Base-by-base conservation (phyloP, 1,140 invertebrate genomes). In the Proales similis region DNA sequence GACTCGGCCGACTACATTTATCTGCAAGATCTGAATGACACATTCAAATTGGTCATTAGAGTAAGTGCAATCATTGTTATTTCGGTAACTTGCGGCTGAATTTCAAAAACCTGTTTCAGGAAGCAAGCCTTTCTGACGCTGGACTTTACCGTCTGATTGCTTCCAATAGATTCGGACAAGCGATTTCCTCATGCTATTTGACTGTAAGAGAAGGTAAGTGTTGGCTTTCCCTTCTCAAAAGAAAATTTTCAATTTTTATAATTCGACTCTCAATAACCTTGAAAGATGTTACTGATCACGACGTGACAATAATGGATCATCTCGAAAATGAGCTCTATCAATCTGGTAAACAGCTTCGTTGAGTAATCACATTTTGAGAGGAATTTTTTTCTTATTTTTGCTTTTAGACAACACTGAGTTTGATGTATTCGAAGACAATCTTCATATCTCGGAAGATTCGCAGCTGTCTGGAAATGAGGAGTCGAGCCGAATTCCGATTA, bases 221-320 rank as follows among this genome's bases (percentile, higher is more conserved):
- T 9, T 14, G 14, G 14, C 9, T 9, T 14, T 36, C 9, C 9
- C 14, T 9, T 36, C 9, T 9, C 9, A 36, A 36, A 36, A 9
- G 9, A 36, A 36, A 36, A 36, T 36, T 9, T 36, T 36, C 14
- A 9, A 36, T 36, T 36, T 36, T 36, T 9, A 36, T 36, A 9
- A 36, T 9, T 9, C 9, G 9, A 36, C 14, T 36, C 14, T 36
- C 14, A 9, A 9, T 9, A 36, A 36, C 9, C 14, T n/a, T n/a
- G n/a, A n/a, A 36, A 36, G 51, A 57, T 20, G 12, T 57, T 29
- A 57, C 51, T 30, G 51, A 57, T 22, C 51, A 57, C 39, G 51
- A 57, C 30, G 27, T 57, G 22, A 57, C 51, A 39, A 57, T 57
- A 26, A 57, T 57, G 12, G 51, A 57, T 57, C 39, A 42, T 42